Percentiles rank a stretch among this genome's conserved stretches.
These are phyloP conservation scores for Micromussa lordhowensis DNA, from an alignment of 92 coral and sea anemone genomes.

Conservation along the genomic window DNA sequence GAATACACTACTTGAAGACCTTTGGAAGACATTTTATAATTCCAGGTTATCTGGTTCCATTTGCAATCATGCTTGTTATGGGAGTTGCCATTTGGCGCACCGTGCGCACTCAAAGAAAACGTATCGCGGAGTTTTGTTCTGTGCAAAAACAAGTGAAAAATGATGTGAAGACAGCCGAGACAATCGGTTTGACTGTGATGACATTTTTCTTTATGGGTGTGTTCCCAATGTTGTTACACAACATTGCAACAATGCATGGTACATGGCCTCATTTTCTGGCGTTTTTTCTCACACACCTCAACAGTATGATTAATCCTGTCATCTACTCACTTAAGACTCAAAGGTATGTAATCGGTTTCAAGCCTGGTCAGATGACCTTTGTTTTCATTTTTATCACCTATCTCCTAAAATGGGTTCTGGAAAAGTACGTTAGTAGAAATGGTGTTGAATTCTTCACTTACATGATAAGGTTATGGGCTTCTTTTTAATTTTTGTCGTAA, in stretches of 20 bases:
- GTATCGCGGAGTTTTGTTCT: conserved; percentile 49
- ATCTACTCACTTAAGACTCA: conserved; percentile 72
- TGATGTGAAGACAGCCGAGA: conserved; percentile 76
- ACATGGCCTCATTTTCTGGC: conserved; percentile 79
- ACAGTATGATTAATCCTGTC: conserved; percentile 82
- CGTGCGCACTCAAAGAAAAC: conserved; percentile 42
- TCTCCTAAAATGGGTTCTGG: too few relatives aligned
- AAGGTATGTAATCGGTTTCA: conserved; percentile 14
- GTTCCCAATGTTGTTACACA: conserved; percentile 73
- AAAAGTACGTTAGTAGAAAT: too few relatives aligned
- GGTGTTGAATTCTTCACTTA: too few relatives aligned
- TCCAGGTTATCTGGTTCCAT: conserved; percentile 74
- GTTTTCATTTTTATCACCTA: too few relatives aligned
- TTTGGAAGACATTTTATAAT: conserved; percentile 76
- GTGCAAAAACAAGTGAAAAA: conserved; percentile 37
- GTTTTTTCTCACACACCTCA: conserved; percentile 67
- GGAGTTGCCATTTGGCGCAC: conserved; percentile 64
- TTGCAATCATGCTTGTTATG: conserved; percentile 54
- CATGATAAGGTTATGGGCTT: too few relatives aligned
- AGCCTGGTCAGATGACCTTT: too few relatives aligned
- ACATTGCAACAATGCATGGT: conserved; percentile 72
- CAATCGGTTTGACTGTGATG: conserved; percentile 69
- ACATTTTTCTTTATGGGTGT: conserved; percentile 79
- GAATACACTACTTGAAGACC: conserved; percentile 60
- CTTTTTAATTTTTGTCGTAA: too few relatives aligned